Base-by-base conservation (phyloP, 2,113 vertebrate genomes). In the Beaufortia kweichowensis region DNA sequence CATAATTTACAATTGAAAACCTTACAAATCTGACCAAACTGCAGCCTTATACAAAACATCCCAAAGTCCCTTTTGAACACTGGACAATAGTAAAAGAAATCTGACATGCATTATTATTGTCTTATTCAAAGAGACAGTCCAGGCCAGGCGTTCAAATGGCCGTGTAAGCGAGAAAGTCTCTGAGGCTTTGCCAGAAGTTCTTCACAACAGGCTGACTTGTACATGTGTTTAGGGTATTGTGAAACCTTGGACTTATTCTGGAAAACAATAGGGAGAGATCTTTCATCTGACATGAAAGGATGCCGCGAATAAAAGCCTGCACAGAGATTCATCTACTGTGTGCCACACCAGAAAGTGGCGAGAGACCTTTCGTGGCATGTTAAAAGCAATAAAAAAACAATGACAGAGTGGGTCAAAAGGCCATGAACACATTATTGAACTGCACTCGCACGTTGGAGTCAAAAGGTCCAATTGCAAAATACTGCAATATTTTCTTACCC, bases 51-150 rank as follows among this genome's bases (percentile, higher is more conserved):
- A 71, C 53, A 79, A 87, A 77, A 43, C 65, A 56, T 64, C 53
- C 84, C 84, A 79, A 79, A 68, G 68, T 57, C 77, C 60, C 79
- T 68, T 67, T 77, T 57, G 79, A 84, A 79, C 63, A 69, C 85
- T 87, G 89, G 86, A 78, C 28, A 63, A 56, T 76, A 64, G 67
- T 77, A 43, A 88, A 86, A 90, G 84, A 57, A 81, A 77, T 65
- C 83, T 89, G 88, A 91, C 89, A 88, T 80, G 76, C 83, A 68
- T 77, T 39, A 86, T 90, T 88, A 89, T 68, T 77, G 83, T 78
- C 59, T 75, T 76, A 66, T 75, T 75, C 82, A 68, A 65, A 72
- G 87, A 90, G 85, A 88, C 83, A 86, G 84, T 86, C 84, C 89
- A 91, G 88, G 77, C 76, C 68, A 31, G 1, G 26, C 62, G 68